These are phyloP conservation scores for Periphyllus acericola DNA, from an alignment of 2,888 invertebrate species.

Conservation along the genomic window DNA sequence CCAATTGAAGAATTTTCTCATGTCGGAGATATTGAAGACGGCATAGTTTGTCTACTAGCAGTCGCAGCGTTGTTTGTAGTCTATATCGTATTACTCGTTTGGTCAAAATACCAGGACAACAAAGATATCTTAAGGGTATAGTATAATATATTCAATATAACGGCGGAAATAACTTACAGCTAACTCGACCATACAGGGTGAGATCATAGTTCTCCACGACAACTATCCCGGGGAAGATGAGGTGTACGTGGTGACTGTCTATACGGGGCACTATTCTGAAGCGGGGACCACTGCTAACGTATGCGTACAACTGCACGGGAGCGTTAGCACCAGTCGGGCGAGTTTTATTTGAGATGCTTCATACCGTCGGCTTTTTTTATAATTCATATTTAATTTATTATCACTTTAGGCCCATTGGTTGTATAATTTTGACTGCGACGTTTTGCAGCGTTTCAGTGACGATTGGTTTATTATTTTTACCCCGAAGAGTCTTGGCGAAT, in stretches of 20 bases:
- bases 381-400: not conserved
- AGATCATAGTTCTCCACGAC: slow-evolving; percentile 63
- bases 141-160: not conserved
- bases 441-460: slow-evolving; percentile 49
- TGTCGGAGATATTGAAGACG: not conserved
- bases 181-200: slow-evolving; percentile 33
- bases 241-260: slow-evolving; percentile 64
- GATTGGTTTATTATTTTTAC: slow-evolving; percentile 58
- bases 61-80: not conserved
- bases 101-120: slow-evolving; percentile 12
- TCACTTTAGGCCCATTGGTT: slow-evolving; percentile 19
- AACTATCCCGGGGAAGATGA: slow-evolving; percentile 64
- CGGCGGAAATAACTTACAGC: too few relatives aligned
- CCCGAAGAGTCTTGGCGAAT: slow-evolving; percentile 36
- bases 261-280: slow-evolving; percentile 63
- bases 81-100: not conserved
- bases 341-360: slow-evolving; percentile 17
- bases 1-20: slow-evolving; percentile 40
- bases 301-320: slow-evolving; percentile 64
- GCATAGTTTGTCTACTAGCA: not conserved
- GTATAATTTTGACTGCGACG: not conserved
- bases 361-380: not conserved
- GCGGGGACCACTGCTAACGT: slow-evolving; percentile 65
- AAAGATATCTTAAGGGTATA: slow-evolving; percentile 47
- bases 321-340: slow-evolving; percentile 25